Percentiles rank a stretch among this genome's conserved stretches.
phyloP scores from a whole-genome alignment of 2,888 invertebrate species.

The Hirtodrosophila cameraria region DNA sequence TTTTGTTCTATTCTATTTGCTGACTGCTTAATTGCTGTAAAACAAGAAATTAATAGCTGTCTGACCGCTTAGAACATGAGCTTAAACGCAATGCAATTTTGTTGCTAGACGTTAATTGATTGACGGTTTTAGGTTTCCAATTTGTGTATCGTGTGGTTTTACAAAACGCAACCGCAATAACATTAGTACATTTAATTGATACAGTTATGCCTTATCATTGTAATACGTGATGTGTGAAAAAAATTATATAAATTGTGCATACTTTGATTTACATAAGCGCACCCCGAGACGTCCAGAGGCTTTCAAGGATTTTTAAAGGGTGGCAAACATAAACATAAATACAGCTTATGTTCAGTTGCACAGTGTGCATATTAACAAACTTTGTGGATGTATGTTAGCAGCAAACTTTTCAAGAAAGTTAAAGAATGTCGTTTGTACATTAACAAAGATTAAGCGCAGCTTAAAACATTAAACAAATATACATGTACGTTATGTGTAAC shows the following conservation, averaged over 20 bases:
- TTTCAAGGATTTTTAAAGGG: background rate
- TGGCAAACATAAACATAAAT: background rate
- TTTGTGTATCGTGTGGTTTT: background rate
- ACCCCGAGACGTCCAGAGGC: background rate
- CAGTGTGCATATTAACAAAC: background rate
- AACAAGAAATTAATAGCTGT: slow-evolving; percentile 14
- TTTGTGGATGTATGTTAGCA: background rate
- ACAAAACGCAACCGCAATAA: background rate
- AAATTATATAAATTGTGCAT: background rate
- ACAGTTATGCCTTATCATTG: background rate
- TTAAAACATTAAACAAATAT: no score
- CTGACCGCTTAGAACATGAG: slow-evolving; percentile 1
- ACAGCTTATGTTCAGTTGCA: background rate
- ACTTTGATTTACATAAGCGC: slow-evolving; percentile 2
- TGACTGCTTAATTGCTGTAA: slow-evolving; percentile 29
- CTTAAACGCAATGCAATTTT: slow-evolving; percentile 12
- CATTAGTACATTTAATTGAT: slow-evolving; percentile 7
- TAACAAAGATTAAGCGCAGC: no score
- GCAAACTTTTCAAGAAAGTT: no score
- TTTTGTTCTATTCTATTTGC: slow-evolving; percentile 15
- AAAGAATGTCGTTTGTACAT: background rate
- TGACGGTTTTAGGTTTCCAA: slow-evolving; percentile 34
- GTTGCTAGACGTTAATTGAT: slow-evolving; percentile 50
- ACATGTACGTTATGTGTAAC: no score
- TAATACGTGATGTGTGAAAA: background rate